Conservation (phyloP, 2,888 invertebrate species). For the Tholera decimalis region DNA sequence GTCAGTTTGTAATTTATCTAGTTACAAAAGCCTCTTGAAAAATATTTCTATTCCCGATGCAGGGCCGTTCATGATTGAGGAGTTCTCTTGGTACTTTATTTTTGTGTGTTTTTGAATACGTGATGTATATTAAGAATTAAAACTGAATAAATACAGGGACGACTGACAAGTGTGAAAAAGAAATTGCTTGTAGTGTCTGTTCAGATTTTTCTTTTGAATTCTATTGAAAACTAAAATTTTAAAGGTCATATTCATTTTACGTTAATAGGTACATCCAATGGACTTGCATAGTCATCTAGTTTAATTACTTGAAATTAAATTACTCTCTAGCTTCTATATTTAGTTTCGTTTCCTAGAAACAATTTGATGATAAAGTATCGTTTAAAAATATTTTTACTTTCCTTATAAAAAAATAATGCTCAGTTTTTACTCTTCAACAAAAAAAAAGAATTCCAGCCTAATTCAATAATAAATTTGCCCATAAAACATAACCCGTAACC, state of each 20-base stretch:
- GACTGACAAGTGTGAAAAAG: background rate
- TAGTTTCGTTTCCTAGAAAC: slow-evolving; percentile 28
- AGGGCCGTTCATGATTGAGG: too few relatives aligned
- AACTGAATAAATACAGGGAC: too few relatives aligned
- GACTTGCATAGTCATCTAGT: slow-evolving; percentile 39
- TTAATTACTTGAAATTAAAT: slow-evolving; percentile 43
- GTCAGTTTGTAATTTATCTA: too few relatives aligned
- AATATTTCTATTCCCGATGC: too few relatives aligned
- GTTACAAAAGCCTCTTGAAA: too few relatives aligned
- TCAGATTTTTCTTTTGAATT: background rate
- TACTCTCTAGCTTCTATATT: slow-evolving; percentile 22
- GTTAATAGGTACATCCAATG: slow-evolving; percentile 20
- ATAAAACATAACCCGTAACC: slow-evolving; percentile 6
- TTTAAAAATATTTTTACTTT: background rate
- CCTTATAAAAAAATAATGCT: background rate
- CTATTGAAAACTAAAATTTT: background rate
- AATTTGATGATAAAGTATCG: slow-evolving; percentile 8
- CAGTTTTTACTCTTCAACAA: background rate
- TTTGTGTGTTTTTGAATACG: too few relatives aligned
- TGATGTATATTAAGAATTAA: too few relatives aligned
- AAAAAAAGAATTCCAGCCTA: background rate
- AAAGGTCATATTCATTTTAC: background rate
- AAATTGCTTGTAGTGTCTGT: background rate
- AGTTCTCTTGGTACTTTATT: too few relatives aligned
- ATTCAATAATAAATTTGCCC: background rate